phyloP scores from a whole-genome alignment of 2,888 invertebrate genomes.

The Melanargia galathea region DNA sequence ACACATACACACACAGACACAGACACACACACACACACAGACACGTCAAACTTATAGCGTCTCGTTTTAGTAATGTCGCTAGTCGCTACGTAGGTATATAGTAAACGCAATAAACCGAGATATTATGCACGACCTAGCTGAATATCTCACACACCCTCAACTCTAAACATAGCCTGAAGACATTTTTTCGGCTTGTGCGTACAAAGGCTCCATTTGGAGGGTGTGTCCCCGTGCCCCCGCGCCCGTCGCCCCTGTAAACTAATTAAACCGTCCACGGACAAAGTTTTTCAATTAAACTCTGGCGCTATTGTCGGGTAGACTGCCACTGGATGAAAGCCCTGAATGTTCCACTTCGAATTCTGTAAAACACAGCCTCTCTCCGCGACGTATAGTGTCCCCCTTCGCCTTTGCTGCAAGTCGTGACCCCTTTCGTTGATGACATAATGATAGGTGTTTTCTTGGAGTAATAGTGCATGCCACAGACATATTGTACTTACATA shows the following conservation, averaged over 20 bases:
- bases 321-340: slow-evolving; percentile 23
- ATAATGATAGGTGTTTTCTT: no score
- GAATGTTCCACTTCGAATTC: slow-evolving; percentile 20
- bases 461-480: no score
- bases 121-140: neutral
- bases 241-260: slow-evolving; percentile 49
- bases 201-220: slow-evolving; percentile 21
- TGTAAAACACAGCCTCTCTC: neutral
- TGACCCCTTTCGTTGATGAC: no score
- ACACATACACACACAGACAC: no score
- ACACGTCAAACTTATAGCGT: no score
- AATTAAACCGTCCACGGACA: slow-evolving; percentile 59
- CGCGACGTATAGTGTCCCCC: neutral
- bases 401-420: no score
- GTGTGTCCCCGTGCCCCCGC: slow-evolving; percentile 11
- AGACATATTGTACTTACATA: no score
- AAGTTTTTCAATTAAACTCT: slow-evolving; percentile 61
- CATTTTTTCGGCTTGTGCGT: slow-evolving; percentile 14
- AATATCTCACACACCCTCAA: neutral
- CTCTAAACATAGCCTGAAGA: neutral
- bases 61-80: no score
- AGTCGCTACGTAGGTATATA: no score
- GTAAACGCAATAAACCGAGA: no score
- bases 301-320: slow-evolving; percentile 41
- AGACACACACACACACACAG: no score